These are phyloP conservation scores for Cataglyphis cursor DNA, from an alignment of 2,888 invertebrate genomes.

Conservation along the genomic window DNA sequence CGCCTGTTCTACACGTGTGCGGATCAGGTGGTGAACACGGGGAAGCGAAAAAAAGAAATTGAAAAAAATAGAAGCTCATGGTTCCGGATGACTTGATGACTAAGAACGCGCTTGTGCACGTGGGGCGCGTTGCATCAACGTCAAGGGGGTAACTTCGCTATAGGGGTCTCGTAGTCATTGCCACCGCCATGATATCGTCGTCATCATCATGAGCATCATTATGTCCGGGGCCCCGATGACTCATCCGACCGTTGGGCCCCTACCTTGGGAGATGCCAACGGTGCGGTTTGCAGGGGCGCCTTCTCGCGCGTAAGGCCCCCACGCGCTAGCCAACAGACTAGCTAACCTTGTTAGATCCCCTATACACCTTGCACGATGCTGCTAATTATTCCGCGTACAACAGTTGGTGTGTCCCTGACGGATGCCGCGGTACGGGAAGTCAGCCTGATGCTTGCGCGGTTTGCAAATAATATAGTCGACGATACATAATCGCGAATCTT, in stretches of 20 bases:
- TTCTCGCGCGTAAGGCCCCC: constrained; percentile 61
- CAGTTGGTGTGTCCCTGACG: constrained; percentile 51
- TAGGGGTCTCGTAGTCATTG: constrained; percentile 66
- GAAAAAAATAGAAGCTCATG: constrained; percentile 31
- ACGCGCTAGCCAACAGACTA: constrained; percentile 70
- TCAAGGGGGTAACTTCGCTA: constrained; percentile 78
- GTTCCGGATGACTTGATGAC: constrained; percentile 68
- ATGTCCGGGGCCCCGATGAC: constrained; percentile 71
- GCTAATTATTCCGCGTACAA: constrained; percentile 78
- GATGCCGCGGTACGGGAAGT: constrained; percentile 31
- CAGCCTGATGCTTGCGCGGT: constrained; percentile 13
- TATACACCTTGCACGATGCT: constrained; percentile 77
- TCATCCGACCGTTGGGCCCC: constrained; percentile 74
- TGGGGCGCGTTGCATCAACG: constrained; percentile 71
- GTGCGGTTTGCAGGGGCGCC: constrained; percentile 64
- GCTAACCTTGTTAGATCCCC: constrained; percentile 82
- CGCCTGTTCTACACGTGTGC: constrained; percentile 69
- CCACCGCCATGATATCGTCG: constrained; percentile 61
- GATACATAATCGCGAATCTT: background rate
- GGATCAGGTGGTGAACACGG: constrained; percentile 61
- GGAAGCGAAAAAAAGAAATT: constrained; percentile 28
- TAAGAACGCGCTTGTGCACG: constrained; percentile 75
- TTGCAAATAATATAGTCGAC: constrained; percentile 15
- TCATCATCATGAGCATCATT: constrained; percentile 57
- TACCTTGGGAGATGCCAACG: constrained; percentile 54